Percentiles rank a stretch among this genome's conserved stretches.
phyloP scores from a whole-genome alignment of 2,113 vertebrate genomes.

The Tragulus kanchil region DNA sequence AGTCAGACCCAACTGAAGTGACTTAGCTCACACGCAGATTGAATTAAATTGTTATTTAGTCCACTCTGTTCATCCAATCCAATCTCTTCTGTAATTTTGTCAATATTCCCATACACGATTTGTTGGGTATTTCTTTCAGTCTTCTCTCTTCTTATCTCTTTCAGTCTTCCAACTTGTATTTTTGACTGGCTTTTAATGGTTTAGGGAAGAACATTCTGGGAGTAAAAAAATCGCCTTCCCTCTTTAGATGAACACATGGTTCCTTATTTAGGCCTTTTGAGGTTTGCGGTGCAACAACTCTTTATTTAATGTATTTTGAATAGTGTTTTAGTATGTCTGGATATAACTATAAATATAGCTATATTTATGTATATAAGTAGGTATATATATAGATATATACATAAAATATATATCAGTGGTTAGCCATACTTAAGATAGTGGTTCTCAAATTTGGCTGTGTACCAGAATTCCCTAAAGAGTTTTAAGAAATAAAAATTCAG shows the following conservation, averaged over 20 bases:
- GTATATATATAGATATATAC: neutral
- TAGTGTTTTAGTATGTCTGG: neutral
- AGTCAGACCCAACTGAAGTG: no score
- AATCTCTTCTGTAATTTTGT: neutral
- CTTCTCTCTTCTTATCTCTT: neutral
- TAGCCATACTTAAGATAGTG: neutral
- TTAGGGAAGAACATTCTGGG: neutral
- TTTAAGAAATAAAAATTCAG: neutral
- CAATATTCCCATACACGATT: neutral
- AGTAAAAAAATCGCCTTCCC: neutral
- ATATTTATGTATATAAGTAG: neutral
- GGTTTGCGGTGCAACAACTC: neutral
- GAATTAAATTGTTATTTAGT: neutral
- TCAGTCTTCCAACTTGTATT: neutral
- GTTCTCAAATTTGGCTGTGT: neutral
- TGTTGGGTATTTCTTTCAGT: neutral
- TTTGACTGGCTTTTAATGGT: neutral
- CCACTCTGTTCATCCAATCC: neutral
- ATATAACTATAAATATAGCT: neutral
- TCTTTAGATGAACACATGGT: neutral
- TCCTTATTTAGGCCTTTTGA: constrained; percentile 17
- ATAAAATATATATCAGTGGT: neutral
- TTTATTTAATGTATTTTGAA: neutral
- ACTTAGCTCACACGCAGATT: no score
- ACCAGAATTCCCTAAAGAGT: neutral